Conservation (phyloP, 2,113 vertebrate genomes). For the Entomyzon cyanotis region DNA sequence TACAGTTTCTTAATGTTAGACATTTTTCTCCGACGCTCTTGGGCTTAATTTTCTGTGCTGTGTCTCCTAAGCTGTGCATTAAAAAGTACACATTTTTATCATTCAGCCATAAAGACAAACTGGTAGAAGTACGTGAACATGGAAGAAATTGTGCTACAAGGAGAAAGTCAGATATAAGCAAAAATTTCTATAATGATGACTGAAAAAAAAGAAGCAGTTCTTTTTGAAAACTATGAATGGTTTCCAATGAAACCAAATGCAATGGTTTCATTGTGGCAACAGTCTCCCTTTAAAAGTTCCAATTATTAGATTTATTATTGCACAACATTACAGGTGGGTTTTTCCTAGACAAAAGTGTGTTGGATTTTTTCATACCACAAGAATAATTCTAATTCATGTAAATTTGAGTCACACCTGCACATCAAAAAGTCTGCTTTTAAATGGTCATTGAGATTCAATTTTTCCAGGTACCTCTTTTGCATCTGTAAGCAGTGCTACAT, state of each 20-base stretch:
- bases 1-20: background rate
- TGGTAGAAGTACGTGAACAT: fast-evolving
- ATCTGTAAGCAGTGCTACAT: background rate
- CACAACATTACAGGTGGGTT: background rate
- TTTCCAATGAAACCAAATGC: background rate
- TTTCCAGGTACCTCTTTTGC: background rate
- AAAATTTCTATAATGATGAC: background rate
- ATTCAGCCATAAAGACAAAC: background rate
- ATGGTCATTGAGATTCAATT: background rate
- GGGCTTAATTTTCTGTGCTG: background rate
- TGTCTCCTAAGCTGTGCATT: background rate
- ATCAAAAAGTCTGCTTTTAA: background rate
- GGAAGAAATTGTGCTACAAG: background rate
- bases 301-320: background rate
- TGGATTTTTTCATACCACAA: background rate
- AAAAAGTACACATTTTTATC: background rate
- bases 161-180: background rate
- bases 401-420: background rate
- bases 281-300: background rate
- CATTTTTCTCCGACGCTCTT: background rate
- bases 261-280: background rate
- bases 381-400: background rate
- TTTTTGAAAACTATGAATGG: background rate
- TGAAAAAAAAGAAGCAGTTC: background rate
- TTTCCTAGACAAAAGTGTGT: background rate